Percentiles rank a stretch among this genome's conserved stretches.
These are phyloP conservation scores for Caenorhabditis doughertyi DNA, from an alignment of 2,888 invertebrate genomes.

Conservation along the genomic window DNA sequence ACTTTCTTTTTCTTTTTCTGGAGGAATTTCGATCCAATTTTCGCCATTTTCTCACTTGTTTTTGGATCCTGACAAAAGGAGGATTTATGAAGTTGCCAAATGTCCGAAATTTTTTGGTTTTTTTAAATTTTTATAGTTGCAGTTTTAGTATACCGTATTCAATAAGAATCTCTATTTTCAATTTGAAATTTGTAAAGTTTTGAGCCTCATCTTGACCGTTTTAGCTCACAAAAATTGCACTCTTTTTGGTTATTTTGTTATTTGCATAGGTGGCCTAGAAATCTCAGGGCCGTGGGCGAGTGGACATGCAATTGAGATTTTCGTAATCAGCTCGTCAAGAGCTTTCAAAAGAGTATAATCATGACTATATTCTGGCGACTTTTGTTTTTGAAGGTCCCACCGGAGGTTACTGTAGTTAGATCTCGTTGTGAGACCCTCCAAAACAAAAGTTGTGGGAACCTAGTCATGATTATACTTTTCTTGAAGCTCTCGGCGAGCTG, in stretches of 20 bases:
- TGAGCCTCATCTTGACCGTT: too few species aligned
- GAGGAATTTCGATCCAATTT: constrained; percentile 36
- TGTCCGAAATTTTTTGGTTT: neutral
- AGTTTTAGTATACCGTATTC: too few species aligned
- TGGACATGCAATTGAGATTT: too few species aligned
- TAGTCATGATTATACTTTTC: constrained; percentile 9
- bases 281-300: too few species aligned
- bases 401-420: neutral
- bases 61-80: neutral
- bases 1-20: constrained; percentile 39
- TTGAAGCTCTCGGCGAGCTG: neutral
- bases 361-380: constrained; percentile 1
- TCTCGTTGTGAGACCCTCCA: neutral
- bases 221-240: too few species aligned
- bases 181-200: too few species aligned
- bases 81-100: neutral
- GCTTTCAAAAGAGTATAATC: constrained; percentile 21
- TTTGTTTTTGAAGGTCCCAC: neutral
- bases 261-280: too few species aligned
- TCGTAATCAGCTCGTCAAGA: neutral
- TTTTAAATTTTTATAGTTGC: too few species aligned
- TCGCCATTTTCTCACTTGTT: neutral
- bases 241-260: too few species aligned
- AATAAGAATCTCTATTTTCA: too few species aligned
- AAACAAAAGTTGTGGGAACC: neutral